Percentiles rank a stretch among this genome's conserved stretches.
Conservation (phyloP, 2,888 invertebrate species). For the Steinernema scapterisci region DNA sequence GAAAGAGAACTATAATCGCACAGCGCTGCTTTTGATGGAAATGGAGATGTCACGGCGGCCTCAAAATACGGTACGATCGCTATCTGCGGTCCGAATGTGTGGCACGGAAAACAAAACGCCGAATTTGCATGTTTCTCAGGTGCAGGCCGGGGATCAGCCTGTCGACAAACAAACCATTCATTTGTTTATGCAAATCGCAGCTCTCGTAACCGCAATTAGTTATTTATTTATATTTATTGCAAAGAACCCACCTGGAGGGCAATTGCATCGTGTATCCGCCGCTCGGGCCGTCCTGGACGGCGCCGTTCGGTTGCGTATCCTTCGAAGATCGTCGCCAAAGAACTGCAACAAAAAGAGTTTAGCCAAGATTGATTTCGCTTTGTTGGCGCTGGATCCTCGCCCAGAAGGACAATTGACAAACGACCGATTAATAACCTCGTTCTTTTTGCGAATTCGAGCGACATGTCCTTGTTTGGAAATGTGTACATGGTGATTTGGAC, state of each 20-base stretch:
- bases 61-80: slow-evolving; percentile 23
- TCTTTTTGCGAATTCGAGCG: neutral
- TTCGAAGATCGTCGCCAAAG: slow-evolving; percentile 20
- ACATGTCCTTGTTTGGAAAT: slow-evolving; percentile 24
- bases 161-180: slow-evolving; percentile 5
- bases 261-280: slow-evolving; percentile 1
- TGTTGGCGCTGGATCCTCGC: neutral
- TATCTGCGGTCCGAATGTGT: neutral
- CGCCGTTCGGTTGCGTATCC: slow-evolving; percentile 20
- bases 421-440: slow-evolving; percentile 1
- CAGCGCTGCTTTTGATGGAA: slow-evolving; percentile 27
- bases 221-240: neutral
- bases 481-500: slow-evolving; percentile 14
- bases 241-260: slow-evolving; percentile 21
- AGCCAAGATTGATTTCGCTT: neutral
- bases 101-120: slow-evolving; percentile 2
- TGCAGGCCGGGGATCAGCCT: neutral
- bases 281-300: slow-evolving; percentile 13
- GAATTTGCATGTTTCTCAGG: neutral
- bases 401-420: neutral
- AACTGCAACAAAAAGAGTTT: neutral
- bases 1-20: slow-evolving; percentile 23
- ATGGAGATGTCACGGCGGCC: slow-evolving; percentile 10
- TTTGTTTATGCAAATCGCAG: slow-evolving; percentile 18
- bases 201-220: neutral